Evolutionary conservation across 1,140 invertebrate genomes (phyloP).

Genomic region (Pteromalus puparum): DNA sequence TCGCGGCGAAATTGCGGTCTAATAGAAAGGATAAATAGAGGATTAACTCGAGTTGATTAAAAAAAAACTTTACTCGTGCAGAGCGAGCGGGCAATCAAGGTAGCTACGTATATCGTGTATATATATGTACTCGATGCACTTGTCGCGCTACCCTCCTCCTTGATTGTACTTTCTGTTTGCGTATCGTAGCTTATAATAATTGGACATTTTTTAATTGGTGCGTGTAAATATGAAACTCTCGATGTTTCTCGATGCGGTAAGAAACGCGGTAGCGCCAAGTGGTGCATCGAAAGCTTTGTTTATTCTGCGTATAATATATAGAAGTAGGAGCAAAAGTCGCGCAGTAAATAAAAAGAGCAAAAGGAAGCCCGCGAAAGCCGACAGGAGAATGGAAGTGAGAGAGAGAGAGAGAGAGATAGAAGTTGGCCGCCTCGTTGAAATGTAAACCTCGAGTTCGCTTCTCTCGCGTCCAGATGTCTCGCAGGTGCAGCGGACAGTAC

Average conservation of each 20-base stretch:
- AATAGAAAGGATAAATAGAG: not conserved
- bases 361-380: not conserved
- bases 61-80: not conserved
- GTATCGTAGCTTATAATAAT: no score
- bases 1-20: not conserved
- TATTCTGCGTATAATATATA: not conserved
- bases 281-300: conserved; percentile 22
- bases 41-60: no score
- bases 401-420: conserved; percentile 18
- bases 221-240: no score
- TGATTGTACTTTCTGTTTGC: no score
- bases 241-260: no score
- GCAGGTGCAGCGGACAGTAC: conserved; percentile 55
- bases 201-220: no score
- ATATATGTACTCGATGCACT: no score
- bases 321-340: conserved; percentile 26
- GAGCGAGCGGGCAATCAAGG: no score
- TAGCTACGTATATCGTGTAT: no score
- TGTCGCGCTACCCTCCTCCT: no score
- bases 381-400: not conserved
- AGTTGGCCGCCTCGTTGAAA: conserved; percentile 46
- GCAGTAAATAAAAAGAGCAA: conserved; percentile 34
- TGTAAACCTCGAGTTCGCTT: conserved; percentile 46
- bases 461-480: conserved; percentile 41
- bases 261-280: not conserved